Evolutionary conservation across 2,113 vertebrate genomes (phyloP), one percentile per base, ranked within the genome.

Genomic region (Rattus rattus): DNA sequence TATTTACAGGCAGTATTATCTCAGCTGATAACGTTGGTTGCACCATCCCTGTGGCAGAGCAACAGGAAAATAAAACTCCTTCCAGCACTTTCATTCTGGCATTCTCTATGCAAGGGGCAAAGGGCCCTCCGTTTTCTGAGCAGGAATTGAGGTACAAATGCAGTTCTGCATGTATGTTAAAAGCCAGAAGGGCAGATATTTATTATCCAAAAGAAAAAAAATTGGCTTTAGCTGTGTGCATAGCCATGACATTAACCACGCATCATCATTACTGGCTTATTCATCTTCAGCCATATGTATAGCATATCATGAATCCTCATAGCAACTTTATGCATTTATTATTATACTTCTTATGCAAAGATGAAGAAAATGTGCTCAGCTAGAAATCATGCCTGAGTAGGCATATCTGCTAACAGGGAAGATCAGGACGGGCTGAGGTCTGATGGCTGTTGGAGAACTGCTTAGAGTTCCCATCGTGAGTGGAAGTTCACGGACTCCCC

Each of bases 1-100:
- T 95, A 92, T 98, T 98, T 98, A 96, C 97, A 97, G 95, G 90
- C 88, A 87, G 93, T 96, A 88, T 98, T 98, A 97, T 98, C 97
- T 98, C 95, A 93, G 77, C 89, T 97, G 97, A 98, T 98, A 98
- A 90, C 47, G 5, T 95, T 90, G 97, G 5, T 95, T 90, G 97
- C 69, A 59, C 43, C 81, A 19, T 95, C 94, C 77, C 75, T 90
- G 83, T 84, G 52, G 9, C 96, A 88, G 28, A 92, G 95, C 96
- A 97, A 97, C 20, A 52, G 83, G 96, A 96, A 97, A 98, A 98
- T 30, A 96, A 97, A 98, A 98, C 83, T 97, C 77, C 94, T 91
- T 97, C 96, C n/a, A 76, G 1, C 75, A 52, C 90, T 97, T 97
- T 97, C 81, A 39, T 98, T 98, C 95, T 98, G 92, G 75, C 72